Percentiles rank a stretch among this genome's conserved stretches.
These are phyloP conservation scores for Philaenus spumarius DNA, from an alignment of 1,140 invertebrate genomes.

Conservation along the genomic window DNA sequence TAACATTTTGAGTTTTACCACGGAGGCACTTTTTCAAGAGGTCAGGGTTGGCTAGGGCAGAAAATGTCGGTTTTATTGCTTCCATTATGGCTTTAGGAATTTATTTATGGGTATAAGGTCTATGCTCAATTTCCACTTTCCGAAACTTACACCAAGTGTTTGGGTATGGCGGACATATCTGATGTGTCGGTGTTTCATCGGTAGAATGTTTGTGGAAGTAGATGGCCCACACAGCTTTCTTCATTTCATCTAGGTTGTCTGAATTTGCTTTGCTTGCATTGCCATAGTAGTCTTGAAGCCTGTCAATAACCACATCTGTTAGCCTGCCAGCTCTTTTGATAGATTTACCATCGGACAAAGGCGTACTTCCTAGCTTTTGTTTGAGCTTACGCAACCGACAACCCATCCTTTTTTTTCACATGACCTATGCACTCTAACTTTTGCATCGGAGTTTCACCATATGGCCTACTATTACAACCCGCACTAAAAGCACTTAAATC, in stretches of 20 bases:
- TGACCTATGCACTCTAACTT: conserved; percentile 21
- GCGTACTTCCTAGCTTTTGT: neutral
- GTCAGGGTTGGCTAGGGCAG: conserved; percentile 11
- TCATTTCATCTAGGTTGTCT: neutral
- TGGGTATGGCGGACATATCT: conserved; percentile 28
- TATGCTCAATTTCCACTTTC: conserved; percentile 23
- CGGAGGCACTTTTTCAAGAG: conserved; percentile 7
- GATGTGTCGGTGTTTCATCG: conserved; percentile 19
- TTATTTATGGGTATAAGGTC: conserved; percentile 5
- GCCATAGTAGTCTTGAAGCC: no score
- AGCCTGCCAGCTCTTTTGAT: no score
- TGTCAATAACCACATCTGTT: no score
- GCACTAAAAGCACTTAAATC: conserved; percentile 21
- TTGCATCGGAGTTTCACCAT: conserved; percentile 9
- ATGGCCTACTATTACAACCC: conserved; percentile 14
- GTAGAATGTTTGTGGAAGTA: conserved; percentile 13
- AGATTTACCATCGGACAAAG: no score
- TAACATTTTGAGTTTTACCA: conserved; percentile 2
- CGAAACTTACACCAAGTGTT: conserved; percentile 34
- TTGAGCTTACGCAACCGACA: no score
- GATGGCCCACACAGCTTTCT: conserved; percentile 5
- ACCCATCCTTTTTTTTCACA: conserved; percentile 16
- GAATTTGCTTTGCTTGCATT: conserved; percentile 9
- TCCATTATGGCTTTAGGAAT: no score
- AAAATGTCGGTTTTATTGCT: conserved; percentile 25